These are phyloP conservation scores for Poeciliopsis turneri DNA, from an alignment of 2,797 vertebrate genomes.

Conservation along the genomic window DNA sequence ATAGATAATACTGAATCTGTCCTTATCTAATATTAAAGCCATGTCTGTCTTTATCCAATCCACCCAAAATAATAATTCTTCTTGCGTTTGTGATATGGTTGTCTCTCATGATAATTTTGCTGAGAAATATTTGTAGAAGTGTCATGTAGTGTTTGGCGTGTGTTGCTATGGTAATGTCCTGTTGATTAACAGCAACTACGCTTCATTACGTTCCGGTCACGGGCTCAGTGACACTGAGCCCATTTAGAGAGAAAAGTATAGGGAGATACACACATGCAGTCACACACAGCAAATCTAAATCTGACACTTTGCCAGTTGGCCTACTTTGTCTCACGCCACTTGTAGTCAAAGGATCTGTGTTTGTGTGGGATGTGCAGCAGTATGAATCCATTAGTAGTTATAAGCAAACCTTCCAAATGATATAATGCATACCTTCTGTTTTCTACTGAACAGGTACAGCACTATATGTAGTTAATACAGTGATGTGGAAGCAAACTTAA, in stretches of 20 bases:
- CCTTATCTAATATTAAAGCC: too few species aligned
- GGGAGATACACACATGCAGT: conserved; percentile 1
- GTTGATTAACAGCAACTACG: conserved; percentile 71
- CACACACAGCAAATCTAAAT: conserved; percentile 14
- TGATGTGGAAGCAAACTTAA: too few species aligned
- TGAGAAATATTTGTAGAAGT: conserved; percentile 8
- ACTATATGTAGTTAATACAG: neutral
- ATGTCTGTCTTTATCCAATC: neutral
- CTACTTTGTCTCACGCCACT: conserved; percentile 3
- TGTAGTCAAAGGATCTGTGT: neutral
- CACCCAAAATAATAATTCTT: neutral
- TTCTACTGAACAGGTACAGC: neutral
- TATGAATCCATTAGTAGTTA: conserved; percentile 26
- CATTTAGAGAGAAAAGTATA: conserved; percentile 31
- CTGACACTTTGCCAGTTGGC: conserved; percentile 22
- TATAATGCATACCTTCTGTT: conserved; percentile 8
- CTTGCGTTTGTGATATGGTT: conserved; percentile 1
- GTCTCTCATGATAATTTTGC: conserved; percentile 26
- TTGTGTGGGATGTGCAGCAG: neutral
- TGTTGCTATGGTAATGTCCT: conserved; percentile 52
- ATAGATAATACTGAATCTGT: too few species aligned
- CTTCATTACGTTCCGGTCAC: conserved; percentile 69
- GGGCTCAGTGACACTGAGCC: conserved; percentile 61
- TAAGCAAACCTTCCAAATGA: neutral
- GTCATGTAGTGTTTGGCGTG: conserved; percentile 12